Conservation (phyloP, 2,888 invertebrate genomes). For the Chorisops tibialis region DNA sequence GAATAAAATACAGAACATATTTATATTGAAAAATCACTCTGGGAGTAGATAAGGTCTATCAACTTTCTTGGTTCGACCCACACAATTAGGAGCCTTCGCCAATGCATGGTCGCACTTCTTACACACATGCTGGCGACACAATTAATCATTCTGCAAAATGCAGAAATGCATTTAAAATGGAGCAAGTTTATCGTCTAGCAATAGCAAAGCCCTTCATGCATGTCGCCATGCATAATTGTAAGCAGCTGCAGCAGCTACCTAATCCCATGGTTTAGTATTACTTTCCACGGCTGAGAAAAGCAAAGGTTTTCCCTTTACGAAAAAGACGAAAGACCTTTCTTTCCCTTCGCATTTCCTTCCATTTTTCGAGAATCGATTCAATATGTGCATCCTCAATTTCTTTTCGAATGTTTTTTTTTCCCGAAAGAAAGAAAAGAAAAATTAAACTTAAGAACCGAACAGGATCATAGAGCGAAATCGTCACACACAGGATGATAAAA, state of each 20-base stretch:
- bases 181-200: slow-evolving; percentile 25
- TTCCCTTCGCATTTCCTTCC: slow-evolving; percentile 13
- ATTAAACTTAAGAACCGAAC: slow-evolving; percentile 7
- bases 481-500: slow-evolving; percentile 4
- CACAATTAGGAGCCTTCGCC: slow-evolving; percentile 11
- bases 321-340: neutral
- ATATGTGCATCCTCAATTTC: neutral
- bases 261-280: neutral
- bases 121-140: slow-evolving; percentile 10
- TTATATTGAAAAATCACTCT: no score
- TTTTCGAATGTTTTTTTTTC: neutral
- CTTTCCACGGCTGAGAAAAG: slow-evolving; percentile 7
- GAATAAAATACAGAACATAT: no score
- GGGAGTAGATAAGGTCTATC: no score
- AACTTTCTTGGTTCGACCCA: slow-evolving; percentile 13
- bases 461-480: neutral
- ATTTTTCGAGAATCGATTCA: slow-evolving; percentile 5
- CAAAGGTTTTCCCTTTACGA: neutral
- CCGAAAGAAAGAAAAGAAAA: neutral
- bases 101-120: neutral
- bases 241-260: slow-evolving; percentile 14
- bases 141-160: slow-evolving; percentile 17
- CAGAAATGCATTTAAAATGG: slow-evolving; percentile 20
- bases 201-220: slow-evolving; percentile 11
- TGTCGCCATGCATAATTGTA: slow-evolving; percentile 21